A percentile compares a stretch with the other conserved stretches of the same genome.
Conservation (phyloP, 2,888 invertebrate genomes). For the Dryobota labecula region DNA sequence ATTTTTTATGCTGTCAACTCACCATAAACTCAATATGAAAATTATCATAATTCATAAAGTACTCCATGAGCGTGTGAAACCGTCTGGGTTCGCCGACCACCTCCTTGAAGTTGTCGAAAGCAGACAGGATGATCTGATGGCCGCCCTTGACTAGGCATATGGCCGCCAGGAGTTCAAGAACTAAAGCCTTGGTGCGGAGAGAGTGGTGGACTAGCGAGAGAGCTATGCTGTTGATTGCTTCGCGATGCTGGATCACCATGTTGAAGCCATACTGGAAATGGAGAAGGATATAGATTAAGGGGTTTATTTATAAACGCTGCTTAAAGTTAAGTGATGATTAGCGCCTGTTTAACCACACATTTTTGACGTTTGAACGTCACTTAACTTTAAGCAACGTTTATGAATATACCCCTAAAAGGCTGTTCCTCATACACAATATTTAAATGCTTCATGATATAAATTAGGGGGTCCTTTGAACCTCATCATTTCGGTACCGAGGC, state of each 20-base stretch:
- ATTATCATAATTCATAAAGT: constrained; percentile 98
- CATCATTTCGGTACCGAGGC: not conserved
- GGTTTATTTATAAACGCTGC: too few relatives aligned
- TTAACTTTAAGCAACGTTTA: too few relatives aligned
- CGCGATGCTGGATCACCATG: constrained; percentile 99
- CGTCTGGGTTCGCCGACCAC: constrained; percentile 95
- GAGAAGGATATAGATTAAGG: not conserved
- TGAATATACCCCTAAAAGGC: too few relatives aligned
- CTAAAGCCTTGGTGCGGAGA: constrained; percentile 98
- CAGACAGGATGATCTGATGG: constrained; percentile 99
- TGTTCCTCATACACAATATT: not conserved
- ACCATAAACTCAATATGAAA: constrained; percentile 99
- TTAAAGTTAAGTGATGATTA: too few relatives aligned
- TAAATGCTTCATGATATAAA: not conserved
- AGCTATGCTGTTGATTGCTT: constrained; percentile 99
- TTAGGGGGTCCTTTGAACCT: too few relatives aligned
- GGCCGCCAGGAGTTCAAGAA: constrained; percentile 98
- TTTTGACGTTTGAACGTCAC: too few relatives aligned
- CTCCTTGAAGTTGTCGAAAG: constrained; percentile 99
- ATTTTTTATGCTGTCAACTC: constrained; percentile 71
- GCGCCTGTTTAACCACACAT: too few relatives aligned
- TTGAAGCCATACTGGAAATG: constrained; percentile 97
- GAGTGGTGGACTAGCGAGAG: constrained; percentile 99
- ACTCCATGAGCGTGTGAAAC: constrained; percentile 99
- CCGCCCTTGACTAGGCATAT: constrained; percentile 99